Percentiles rank a stretch among this genome's conserved stretches.
Evolutionary conservation across 2,888 invertebrate genomes (phyloP).

Genomic region (Scaptomyza caliginosa): DNA sequence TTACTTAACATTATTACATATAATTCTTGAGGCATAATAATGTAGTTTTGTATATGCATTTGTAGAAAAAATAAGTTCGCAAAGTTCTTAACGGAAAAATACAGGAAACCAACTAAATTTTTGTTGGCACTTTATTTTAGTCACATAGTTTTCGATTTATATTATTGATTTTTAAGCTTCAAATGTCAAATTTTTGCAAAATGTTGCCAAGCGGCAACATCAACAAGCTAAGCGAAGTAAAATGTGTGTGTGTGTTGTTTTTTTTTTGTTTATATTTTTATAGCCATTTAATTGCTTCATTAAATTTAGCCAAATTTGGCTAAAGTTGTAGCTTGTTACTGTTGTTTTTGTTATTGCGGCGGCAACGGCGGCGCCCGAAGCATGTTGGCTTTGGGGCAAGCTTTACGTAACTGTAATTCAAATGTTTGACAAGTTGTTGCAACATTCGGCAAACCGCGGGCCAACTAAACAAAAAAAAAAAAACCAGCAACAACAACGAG

Average conservation of each 20-base stretch:
- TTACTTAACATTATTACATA: too few relatives aligned
- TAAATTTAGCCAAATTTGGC: slow-evolving; percentile 81
- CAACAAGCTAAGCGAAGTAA: slow-evolving; percentile 30
- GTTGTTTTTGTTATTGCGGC: slow-evolving; percentile 7
- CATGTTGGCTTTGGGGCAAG: slow-evolving; percentile 36
- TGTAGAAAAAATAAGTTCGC: too few relatives aligned
- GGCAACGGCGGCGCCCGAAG: slow-evolving; percentile 35
- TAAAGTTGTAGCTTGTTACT: slow-evolving; percentile 42
- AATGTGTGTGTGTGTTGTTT: slow-evolving; percentile 10
- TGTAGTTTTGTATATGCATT: too few relatives aligned
- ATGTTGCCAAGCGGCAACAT: slow-evolving; percentile 49
- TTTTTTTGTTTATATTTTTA: slow-evolving; percentile 48
- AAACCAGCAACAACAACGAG: slow-evolving; percentile 41
- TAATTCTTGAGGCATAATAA: too few relatives aligned
- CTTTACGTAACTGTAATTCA: slow-evolving; percentile 79
- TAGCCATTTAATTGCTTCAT: slow-evolving; percentile 81
- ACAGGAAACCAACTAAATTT: too few relatives aligned
- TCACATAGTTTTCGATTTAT: slow-evolving; percentile 9
- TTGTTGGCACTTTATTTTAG: neutral
- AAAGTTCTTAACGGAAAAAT: too few relatives aligned
- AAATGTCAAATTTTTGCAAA: slow-evolving; percentile 14
- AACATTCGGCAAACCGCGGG: slow-evolving; percentile 58
- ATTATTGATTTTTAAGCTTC: slow-evolving; percentile 6
- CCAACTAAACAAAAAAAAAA: slow-evolving; percentile 46
- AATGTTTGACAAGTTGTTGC: slow-evolving; percentile 80